These are phyloP conservation scores for Tylochromis polylepis DNA, from an alignment of 2,113 vertebrate species.

Conservation along the genomic window DNA sequence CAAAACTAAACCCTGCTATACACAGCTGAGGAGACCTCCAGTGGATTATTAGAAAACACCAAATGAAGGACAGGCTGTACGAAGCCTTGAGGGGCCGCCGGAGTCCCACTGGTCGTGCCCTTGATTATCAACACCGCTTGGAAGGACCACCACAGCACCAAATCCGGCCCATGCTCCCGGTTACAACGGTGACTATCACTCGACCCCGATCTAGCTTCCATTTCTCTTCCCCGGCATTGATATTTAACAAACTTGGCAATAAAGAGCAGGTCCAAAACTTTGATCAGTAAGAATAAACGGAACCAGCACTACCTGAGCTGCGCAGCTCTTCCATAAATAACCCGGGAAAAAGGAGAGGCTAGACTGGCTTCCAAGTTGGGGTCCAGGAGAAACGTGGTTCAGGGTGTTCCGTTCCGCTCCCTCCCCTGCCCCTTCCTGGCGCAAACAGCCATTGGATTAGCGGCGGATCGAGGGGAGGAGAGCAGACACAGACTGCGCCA, in stretches of 20 bases:
- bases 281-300: neutral
- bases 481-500: conserved; percentile 74
- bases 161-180: conserved; percentile 29
- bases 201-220: neutral
- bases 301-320: conserved; percentile 33
- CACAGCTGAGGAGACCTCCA: neutral
- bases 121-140: conserved; percentile 43
- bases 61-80: neutral
- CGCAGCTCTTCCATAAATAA: conserved; percentile 34
- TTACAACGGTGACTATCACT: conserved; percentile 12
- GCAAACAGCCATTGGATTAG: conserved; percentile 75
- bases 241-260: conserved; percentile 16
- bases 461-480: conserved; percentile 70
- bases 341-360: neutral
- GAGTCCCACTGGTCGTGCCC: conserved; percentile 48
- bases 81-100: conserved; percentile 1
- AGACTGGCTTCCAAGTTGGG: conserved; percentile 36
- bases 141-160: conserved; percentile 25
- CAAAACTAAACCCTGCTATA: neutral
- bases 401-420: conserved; percentile 57
- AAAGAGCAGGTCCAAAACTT: conserved; percentile 27
- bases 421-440: conserved; percentile 62
- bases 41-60: neutral
- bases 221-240: neutral
- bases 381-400: conserved; percentile 57